phyloP scores from a whole-genome alignment of 1,140 invertebrate species.

The Brevipalpus yothersi region DNA sequence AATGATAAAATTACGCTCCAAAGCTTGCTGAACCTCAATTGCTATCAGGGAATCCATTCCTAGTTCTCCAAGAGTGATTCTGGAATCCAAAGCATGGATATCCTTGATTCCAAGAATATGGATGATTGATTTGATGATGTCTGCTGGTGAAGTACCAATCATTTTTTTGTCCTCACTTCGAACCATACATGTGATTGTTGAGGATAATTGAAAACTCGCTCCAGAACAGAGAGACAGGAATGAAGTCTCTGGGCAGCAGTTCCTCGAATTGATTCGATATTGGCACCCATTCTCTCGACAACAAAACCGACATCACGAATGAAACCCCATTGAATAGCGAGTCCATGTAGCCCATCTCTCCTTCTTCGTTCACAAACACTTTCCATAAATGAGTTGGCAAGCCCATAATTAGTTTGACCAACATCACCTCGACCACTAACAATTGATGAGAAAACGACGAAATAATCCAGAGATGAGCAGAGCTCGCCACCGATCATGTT shows the following conservation, averaged over 20 bases:
- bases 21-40: slow-evolving; percentile 55
- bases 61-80: slow-evolving; percentile 55
- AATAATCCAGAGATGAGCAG: slow-evolving; percentile 58
- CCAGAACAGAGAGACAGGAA: slow-evolving; percentile 60
- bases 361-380: slow-evolving; percentile 31
- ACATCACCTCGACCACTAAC: neutral
- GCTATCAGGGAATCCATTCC: slow-evolving; percentile 94
- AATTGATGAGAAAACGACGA: slow-evolving; percentile 82
- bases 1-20: slow-evolving; percentile 10
- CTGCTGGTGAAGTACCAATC: slow-evolving; percentile 28
- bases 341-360: slow-evolving; percentile 33
- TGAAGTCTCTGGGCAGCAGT: slow-evolving; percentile 70
- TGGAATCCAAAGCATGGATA: slow-evolving; percentile 46
- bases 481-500: slow-evolving; percentile 42
- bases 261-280: slow-evolving; percentile 66
- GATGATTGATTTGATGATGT: slow-evolving; percentile 16
- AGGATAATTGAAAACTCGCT: slow-evolving; percentile 30
- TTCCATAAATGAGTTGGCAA: slow-evolving; percentile 86
- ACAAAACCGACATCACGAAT: slow-evolving; percentile 82
- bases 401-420: slow-evolving; percentile 10
- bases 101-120: slow-evolving; percentile 37
- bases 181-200: slow-evolving; percentile 8
- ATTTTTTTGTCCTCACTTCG: slow-evolving; percentile 24
- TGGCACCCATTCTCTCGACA: slow-evolving; percentile 36
- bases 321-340: slow-evolving; percentile 95